phyloP scores from a whole-genome alignment of 1,140 invertebrate genomes.

The Leptinotarsa texana region DNA sequence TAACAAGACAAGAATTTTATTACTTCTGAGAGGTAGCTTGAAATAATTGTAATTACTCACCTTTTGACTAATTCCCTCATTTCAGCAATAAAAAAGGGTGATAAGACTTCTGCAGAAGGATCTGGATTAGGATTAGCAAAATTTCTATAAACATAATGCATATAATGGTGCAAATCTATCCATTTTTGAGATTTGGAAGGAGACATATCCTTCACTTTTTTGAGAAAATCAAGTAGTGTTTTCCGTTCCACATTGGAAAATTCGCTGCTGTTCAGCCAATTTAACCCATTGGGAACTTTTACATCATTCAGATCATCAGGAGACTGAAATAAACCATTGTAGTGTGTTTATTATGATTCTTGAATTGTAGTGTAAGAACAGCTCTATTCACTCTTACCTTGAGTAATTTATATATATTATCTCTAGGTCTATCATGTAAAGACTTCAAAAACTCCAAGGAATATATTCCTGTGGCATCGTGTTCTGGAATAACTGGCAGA shows the following conservation, averaged over 20 bases:
- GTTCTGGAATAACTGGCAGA: constrained; percentile 2
- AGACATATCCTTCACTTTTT: constrained; percentile 44
- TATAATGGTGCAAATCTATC: constrained; percentile 49
- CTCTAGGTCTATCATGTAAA: constrained; percentile 43
- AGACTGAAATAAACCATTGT: neutral
- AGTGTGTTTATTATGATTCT: neutral
- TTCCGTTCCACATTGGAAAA: constrained; percentile 39
- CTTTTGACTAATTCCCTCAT: constrained; percentile 42
- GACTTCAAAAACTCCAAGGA: constrained; percentile 43
- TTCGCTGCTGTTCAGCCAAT: constrained; percentile 31
- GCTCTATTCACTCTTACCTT: constrained; percentile 32
- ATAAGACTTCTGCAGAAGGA: constrained; percentile 34
- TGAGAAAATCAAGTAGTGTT: constrained; percentile 46
- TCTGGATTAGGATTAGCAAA: constrained; percentile 43
- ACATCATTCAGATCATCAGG: constrained; percentile 11
- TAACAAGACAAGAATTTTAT: neutral
- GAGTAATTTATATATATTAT: constrained; percentile 42
- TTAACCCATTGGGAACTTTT: constrained; percentile 13
- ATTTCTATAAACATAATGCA: constrained; percentile 49
- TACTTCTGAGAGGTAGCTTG: neutral
- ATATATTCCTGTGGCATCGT: constrained; percentile 43
- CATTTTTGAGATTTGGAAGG: constrained; percentile 42
- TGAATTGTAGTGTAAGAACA: neutral
- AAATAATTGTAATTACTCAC: constrained; percentile 27
- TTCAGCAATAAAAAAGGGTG: constrained; percentile 42